A percentile compares a stretch with the other conserved stretches of the same genome.
These are phyloP conservation scores for Procambarus clarkii DNA, from an alignment of 1,140 invertebrate species.

Conservation along the genomic window DNA sequence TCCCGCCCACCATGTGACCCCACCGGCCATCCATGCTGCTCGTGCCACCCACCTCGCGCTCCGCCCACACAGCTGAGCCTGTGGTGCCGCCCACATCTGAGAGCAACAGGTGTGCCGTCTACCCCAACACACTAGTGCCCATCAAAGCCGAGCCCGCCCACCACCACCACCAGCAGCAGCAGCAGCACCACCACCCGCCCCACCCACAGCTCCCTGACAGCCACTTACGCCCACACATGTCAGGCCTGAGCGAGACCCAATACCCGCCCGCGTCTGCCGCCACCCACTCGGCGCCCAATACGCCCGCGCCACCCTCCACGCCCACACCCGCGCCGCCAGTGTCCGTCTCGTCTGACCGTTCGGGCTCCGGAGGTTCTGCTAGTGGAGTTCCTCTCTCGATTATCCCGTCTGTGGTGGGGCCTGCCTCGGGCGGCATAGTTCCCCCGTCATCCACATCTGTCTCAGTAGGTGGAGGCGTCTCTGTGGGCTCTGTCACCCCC, in stretches of 20 bases:
- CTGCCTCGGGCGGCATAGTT: slow-evolving; percentile 20
- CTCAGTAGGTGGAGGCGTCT: not conserved
- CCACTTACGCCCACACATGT: slow-evolving; percentile 62
- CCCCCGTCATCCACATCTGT: slow-evolving; percentile 17
- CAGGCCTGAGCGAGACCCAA: slow-evolving; percentile 60
- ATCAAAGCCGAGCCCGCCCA: slow-evolving; percentile 50
- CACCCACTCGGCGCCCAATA: slow-evolving; percentile 58
- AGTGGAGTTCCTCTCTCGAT: slow-evolving; percentile 39
- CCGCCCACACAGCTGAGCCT: slow-evolving; percentile 37
- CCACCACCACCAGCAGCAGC: not conserved
- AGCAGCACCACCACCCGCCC: not conserved
- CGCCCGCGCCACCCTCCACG: slow-evolving; percentile 58
- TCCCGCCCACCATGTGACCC: slow-evolving; percentile 57
- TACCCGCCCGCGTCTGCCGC: slow-evolving; percentile 62
- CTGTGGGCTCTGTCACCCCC: slow-evolving; percentile 34
- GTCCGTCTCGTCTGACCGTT: slow-evolving; percentile 31
- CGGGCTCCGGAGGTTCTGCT: slow-evolving; percentile 50
- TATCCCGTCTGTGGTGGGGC: slow-evolving; percentile 16
- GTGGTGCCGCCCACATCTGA: slow-evolving; percentile 48
- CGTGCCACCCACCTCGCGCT: slow-evolving; percentile 57
- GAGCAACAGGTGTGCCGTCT: slow-evolving; percentile 17
- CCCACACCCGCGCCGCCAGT: slow-evolving; percentile 52
- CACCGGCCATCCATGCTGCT: slow-evolving; percentile 50
- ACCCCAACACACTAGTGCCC: slow-evolving; percentile 38
- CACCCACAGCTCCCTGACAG: slow-evolving; percentile 36